These are phyloP conservation scores for Austrolebias charrua DNA, from an alignment of 2,797 vertebrate species.

Conservation along the genomic window DNA sequence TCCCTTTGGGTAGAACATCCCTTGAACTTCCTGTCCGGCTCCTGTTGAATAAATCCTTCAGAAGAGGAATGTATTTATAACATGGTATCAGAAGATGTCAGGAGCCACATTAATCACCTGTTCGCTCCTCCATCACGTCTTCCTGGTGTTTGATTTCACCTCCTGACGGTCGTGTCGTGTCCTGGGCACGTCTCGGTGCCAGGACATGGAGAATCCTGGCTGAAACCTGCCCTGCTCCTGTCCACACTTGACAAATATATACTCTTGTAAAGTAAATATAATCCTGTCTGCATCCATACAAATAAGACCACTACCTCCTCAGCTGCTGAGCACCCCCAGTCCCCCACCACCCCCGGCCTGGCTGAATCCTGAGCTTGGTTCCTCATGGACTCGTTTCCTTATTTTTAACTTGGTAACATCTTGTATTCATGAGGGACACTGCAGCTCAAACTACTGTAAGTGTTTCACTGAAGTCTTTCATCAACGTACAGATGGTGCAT, in stretches of 20 bases:
- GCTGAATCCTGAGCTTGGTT: slow-evolving; percentile 10
- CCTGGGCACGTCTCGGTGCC: slow-evolving; percentile 19
- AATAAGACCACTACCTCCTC: slow-evolving; percentile 53
- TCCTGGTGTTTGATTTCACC: slow-evolving; percentile 61
- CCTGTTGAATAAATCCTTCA: slow-evolving; percentile 27
- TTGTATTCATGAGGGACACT: not conserved
- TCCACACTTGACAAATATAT: slow-evolving; percentile 76
- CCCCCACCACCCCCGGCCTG: not conserved
- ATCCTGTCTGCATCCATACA: slow-evolving; percentile 54
- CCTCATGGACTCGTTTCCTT: slow-evolving; percentile 22
- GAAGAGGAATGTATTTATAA: slow-evolving; percentile 41
- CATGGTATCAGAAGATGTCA: slow-evolving; percentile 28
- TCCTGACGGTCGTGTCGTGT: slow-evolving; percentile 55
- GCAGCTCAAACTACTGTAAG: not conserved
- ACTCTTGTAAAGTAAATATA: slow-evolving; percentile 73
- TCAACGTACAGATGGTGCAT: not conserved
- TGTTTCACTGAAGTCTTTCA: not conserved
- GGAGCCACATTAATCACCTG: slow-evolving; percentile 34
- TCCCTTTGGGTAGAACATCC: not conserved
- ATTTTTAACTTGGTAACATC: slow-evolving; percentile 33
- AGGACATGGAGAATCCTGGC: slow-evolving; percentile 44
- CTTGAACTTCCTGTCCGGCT: slow-evolving; percentile 7
- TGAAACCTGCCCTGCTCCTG: slow-evolving; percentile 57
- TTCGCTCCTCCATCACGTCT: slow-evolving; percentile 43
- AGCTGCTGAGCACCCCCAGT: slow-evolving; percentile 13